Percentiles rank a stretch among this genome's conserved stretches.
These are phyloP conservation scores for Epinotia ramella DNA, from an alignment of 2,888 invertebrate species.

Conservation along the genomic window DNA sequence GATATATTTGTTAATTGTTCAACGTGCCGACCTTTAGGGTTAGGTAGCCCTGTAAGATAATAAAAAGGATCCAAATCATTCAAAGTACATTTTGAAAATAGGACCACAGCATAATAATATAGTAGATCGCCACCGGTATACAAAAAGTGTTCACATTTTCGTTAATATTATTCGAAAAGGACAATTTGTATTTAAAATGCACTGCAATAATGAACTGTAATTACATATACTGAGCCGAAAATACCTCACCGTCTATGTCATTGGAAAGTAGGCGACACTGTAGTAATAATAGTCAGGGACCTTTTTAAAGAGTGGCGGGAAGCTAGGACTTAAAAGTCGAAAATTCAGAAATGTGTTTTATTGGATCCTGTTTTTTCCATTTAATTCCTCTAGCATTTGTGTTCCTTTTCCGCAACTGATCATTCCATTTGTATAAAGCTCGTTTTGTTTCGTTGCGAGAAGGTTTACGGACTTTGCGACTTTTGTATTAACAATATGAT, in stretches of 20 bases:
- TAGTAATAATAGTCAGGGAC: not conserved
- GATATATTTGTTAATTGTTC: not conserved
- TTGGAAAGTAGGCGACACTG: no score
- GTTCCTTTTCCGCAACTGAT: conserved; percentile 42
- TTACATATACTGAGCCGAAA: no score
- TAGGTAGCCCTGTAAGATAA: conserved; percentile 59
- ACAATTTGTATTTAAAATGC: no score
- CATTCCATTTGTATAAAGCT: conserved; percentile 46
- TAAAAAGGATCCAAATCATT: not conserved
- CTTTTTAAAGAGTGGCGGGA: not conserved
- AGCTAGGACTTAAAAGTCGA: not conserved
- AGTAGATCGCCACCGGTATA: not conserved
- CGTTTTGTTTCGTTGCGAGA: conserved; percentile 31
- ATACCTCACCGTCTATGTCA: no score
- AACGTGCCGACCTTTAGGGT: not conserved
- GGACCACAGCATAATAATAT: conserved; percentile 51
- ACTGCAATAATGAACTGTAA: no score
- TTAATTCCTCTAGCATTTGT: conserved; percentile 35
- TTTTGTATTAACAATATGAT: conserved; percentile 64
- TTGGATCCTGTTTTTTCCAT: not conserved
- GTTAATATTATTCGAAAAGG: not conserved
- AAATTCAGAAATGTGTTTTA: not conserved
- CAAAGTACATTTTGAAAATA: not conserved
- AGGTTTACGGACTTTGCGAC: conserved; percentile 40
- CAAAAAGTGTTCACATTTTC: not conserved